Conservation (phyloP, 2,888 invertebrate genomes). For the Trypoxylon attenuatum region DNA sequence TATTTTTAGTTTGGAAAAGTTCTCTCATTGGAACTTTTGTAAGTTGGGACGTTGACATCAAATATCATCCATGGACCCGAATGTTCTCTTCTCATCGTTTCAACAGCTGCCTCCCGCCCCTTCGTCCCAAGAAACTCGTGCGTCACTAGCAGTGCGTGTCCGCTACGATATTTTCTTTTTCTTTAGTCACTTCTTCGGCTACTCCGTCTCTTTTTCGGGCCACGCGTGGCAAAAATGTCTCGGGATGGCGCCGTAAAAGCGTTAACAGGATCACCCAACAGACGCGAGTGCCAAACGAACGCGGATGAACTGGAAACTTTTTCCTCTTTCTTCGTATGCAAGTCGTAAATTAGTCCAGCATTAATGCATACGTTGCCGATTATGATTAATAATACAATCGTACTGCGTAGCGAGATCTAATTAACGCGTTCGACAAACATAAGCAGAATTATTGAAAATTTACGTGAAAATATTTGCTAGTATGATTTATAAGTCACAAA, state of each 20-base stretch:
- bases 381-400: neutral
- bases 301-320: neutral
- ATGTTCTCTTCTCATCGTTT: too few relatives aligned
- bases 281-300: neutral
- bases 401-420: too few relatives aligned
- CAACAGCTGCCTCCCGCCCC: neutral
- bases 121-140: neutral
- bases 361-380: neutral
- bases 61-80: neutral
- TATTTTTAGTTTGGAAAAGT: too few relatives aligned
- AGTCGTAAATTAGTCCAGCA: neutral
- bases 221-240: neutral
- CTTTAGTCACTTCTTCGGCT: neutral
- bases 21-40: too few relatives aligned
- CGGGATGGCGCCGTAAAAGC: slow-evolving; percentile 3
- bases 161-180: neutral
- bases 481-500: too few relatives aligned
- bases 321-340: neutral
- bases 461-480: too few relatives aligned
- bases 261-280: slow-evolving; percentile 18
- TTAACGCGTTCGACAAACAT: neutral
- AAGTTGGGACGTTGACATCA: too few relatives aligned
- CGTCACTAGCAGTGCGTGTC: neutral
- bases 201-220: neutral
- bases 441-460: too few relatives aligned